These are phyloP conservation scores for Etheostoma spectabile DNA, from an alignment of 2,113 vertebrate species.

Conservation along the genomic window DNA sequence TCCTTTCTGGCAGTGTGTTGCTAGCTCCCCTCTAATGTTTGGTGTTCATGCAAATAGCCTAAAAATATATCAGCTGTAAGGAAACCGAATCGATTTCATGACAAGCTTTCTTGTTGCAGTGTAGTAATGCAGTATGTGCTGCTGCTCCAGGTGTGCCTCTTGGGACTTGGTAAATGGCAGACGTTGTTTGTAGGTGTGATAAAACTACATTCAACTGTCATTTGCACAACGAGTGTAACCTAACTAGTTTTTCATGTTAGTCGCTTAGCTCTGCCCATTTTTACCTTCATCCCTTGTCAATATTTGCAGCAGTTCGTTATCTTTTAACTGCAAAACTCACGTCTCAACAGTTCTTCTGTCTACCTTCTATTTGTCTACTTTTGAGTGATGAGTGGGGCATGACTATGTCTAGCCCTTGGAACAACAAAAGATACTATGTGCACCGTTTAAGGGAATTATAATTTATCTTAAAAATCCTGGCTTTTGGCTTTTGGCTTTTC, in stretches of 20 bases:
- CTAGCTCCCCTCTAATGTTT: not conserved
- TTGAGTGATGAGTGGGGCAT: constrained; percentile 55
- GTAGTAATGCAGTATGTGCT: constrained; percentile 25
- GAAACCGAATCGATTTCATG: not conserved
- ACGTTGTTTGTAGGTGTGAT: constrained; percentile 12
- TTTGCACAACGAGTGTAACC: constrained; percentile 16
- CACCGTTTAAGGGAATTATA: constrained; percentile 5
- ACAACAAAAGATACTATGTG: constrained; percentile 36
- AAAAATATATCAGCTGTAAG: not conserved
- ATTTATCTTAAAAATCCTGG: constrained; percentile 15
- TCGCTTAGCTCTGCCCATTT: not conserved
- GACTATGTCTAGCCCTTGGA: constrained; percentile 17
- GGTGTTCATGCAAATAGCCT: not conserved
- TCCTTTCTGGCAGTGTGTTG: no score
- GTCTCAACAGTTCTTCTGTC: constrained; percentile 47
- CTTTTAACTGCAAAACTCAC: constrained; percentile 28
- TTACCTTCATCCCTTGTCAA: not conserved
- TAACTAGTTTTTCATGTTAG: not conserved
- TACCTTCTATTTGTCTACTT: constrained; percentile 40
- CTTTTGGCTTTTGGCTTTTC: not conserved
- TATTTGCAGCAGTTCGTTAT: constrained; percentile 11
- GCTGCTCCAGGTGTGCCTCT: constrained; percentile 39
- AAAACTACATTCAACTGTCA: constrained; percentile 4
- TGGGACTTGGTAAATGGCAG: constrained; percentile 24
- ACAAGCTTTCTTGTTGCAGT: not conserved